Evolutionary conservation across 1,140 invertebrate species (phyloP), one percentile per base, ranked within the genome.

Genomic region (Manduca sexta): DNA sequence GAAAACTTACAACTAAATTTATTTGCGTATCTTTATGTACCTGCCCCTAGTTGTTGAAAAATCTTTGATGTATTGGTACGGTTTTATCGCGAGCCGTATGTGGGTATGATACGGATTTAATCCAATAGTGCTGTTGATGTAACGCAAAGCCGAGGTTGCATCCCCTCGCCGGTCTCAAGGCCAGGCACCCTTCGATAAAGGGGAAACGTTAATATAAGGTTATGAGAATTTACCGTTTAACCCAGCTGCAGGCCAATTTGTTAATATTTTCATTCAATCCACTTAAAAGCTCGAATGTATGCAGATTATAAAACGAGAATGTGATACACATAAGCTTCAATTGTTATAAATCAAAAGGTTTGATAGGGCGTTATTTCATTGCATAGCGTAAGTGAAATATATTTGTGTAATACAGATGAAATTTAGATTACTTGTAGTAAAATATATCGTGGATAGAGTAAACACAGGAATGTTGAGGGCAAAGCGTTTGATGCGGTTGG

Each of bases 181-280:
- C 73, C 62, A 71, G 62, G 66, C 74, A 74, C 78, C 74, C 78
- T 75, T 67, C 62, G 56, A 47, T 55, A 67, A 69, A 79, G 78
- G 77, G 74, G 81, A 75, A 75, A 74, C 58, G 69, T 68, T 81
- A 84, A 84, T 84, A 82, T 63, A 65, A 77, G 74, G 70, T 81
- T 84, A 84, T 81, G 81, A 84, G 77, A 84, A 82, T 84, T 84
- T 84, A 84, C 77, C 78, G 78, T 82, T 83, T 75, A 82, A 84
- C 82, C 71, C 71, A 68, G 72, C 72, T 83, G 65, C 74, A 74
- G 69, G 75, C 75, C 71, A 84, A 81, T 85, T 83, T 85, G 79
- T 83, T 80, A 85, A 85, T 85, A 85, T 83, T 85, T 81, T 74
- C 75, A 76, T 76, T 80, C 74, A 83, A 83, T 84, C 72, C 77